A percentile compares a stretch with the other conserved stretches of the same genome.
phyloP scores from a whole-genome alignment of 2,888 invertebrate genomes.

The Dryobota labecula region DNA sequence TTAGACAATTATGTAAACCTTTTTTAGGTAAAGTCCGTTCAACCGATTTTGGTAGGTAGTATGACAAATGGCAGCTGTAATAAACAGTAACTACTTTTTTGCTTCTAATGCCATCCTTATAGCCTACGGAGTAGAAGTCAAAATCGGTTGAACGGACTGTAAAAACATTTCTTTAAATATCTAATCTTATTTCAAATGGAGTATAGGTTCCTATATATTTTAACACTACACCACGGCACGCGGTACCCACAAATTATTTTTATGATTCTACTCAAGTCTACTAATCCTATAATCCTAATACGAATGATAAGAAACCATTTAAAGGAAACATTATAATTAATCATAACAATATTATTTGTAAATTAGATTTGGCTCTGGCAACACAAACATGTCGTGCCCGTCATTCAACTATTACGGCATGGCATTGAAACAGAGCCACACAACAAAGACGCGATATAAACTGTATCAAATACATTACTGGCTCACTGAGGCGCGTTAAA shows the following conservation, averaged over 20 bases:
- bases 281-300: background rate
- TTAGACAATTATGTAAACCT: no score
- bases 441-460: conserved; percentile 44
- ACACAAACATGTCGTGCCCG: conserved; percentile 40
- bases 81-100: no score
- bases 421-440: conserved; percentile 47
- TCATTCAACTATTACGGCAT: conserved; percentile 42
- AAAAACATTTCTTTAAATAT: no score
- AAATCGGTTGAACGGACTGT: no score
- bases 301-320: background rate
- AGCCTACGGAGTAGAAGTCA: no score
- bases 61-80: no score
- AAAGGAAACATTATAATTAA: background rate
- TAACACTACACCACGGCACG: background rate
- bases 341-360: conserved; percentile 2
- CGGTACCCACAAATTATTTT: background rate
- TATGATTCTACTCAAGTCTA: background rate
- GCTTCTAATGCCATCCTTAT: no score
- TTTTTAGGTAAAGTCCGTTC: no score
- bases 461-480: conserved; percentile 40
- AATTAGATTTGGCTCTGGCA: conserved; percentile 31
- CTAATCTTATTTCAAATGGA: no score
- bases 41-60: no score
- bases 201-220: no score
- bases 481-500: background rate